Percentiles rank a stretch among this genome's conserved stretches.
phyloP scores from a whole-genome alignment of 2,888 invertebrate genomes.

The Drosophila fulvimacula region DNA sequence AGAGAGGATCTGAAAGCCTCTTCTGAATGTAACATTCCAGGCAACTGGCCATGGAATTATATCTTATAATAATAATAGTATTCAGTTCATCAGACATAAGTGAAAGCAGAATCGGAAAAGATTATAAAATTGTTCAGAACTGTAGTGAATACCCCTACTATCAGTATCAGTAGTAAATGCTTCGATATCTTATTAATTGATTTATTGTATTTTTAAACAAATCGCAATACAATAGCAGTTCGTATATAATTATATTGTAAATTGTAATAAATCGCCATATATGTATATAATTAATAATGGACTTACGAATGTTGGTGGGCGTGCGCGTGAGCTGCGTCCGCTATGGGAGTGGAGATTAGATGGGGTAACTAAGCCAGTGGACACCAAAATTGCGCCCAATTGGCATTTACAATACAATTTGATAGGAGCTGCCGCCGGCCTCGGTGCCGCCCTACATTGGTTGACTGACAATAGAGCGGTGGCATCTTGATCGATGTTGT shows the following conservation, averaged over 20 bases:
- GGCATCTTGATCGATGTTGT: conserved; percentile 7
- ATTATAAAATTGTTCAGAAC: neutral
- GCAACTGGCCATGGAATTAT: neutral
- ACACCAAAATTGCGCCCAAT: conserved; percentile 3
- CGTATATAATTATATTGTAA: conserved; percentile 47
- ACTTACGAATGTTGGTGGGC: conserved; percentile 46
- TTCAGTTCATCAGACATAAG: neutral
- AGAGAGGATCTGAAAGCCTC: neutral
- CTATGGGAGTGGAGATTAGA: conserved; percentile 12
- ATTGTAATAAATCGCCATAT: conserved; percentile 67
- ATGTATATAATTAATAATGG: conserved; percentile 43
- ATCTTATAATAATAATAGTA: neutral
- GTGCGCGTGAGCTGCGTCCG: conserved; percentile 20
- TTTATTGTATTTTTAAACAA: conserved; percentile 56
- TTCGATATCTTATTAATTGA: conserved; percentile 20
- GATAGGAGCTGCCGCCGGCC: conserved; percentile 12
- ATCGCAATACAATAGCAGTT: conserved; percentile 67
- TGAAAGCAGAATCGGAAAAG: neutral
- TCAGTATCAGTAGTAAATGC: conserved; percentile 7
- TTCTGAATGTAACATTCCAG: neutral
- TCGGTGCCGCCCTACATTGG: neutral
- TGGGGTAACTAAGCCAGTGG: conserved; percentile 18
- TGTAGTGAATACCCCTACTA: neutral
- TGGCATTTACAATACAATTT: conserved; percentile 37
- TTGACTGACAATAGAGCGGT: conserved; percentile 7